Evolutionary conservation across 2,797 vertebrate species (phyloP), one percentile per base, ranked within the genome.

Genomic region (Esox masquinongy): DNA sequence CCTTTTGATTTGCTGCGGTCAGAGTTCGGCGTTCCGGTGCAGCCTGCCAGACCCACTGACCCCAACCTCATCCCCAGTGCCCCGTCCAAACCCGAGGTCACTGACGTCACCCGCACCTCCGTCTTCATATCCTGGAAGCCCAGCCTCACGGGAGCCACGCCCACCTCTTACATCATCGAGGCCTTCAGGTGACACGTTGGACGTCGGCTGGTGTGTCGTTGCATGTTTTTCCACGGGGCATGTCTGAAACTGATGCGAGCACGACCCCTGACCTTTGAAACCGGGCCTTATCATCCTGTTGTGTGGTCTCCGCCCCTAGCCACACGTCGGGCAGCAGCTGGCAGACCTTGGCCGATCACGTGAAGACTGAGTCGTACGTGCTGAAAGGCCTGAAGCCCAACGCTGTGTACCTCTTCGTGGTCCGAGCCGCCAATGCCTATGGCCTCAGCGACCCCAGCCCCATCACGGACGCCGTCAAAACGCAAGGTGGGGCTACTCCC

Each of bases 301-400:
- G n/a, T 24, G 56, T 43, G 43, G 70, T 64, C 53, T 29, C 75
- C 77, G 61, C 83, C 76, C 78, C 53, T 82, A 99, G 98, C 90
- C 97, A 99, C 78, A 95, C 97, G 47, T 96, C 97, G 74, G 98
- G 98, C 31, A 99, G 98, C 94, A 99, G 96, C 91, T 99, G 98
- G 98, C 97, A 97, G 92, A 99, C 97, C 0, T 94, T 99, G 85
- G 97, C 96, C 19, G 97, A 99, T 85, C 97, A 98, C 79, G 97
- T 99, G 91, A 98, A 96, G 94, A 96, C 93, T 0, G 97, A 99
- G 91, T 95, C 92, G 72, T 98, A 95, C 85, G 91, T 96, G 66
- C 87, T 98, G 82, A 99, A 97, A 93, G 95, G 94, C 81, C 95
- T 99, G 87, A 97, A 95, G 91, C 95, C 97, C 81, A 97, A 95